Evolutionary conservation across 2,113 vertebrate genomes (phyloP), one percentile per base, ranked within the genome.

Genomic region (Scophthalmus maximus): DNA sequence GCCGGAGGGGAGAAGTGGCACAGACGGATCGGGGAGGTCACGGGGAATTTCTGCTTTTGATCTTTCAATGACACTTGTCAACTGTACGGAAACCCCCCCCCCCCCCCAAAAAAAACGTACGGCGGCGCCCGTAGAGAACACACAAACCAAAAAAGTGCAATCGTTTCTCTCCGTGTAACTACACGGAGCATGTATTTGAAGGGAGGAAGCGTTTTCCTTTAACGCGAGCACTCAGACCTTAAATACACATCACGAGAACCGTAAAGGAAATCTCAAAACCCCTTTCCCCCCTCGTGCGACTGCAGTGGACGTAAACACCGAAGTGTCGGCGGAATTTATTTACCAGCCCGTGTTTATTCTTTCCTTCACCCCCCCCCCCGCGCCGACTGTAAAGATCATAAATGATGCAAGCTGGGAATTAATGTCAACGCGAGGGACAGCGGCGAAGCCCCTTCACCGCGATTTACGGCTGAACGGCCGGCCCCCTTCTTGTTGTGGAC

Each of bases 401-500:
- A 88, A 76, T 77, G 40, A 77, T 51, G 51, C 65, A 60, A 61
- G 66, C 32, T 12, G 67, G 67, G 79, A 81, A 90, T 89, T 87
- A 87, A 87, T 60, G 78, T 87, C 76, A 85, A 49, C 44, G 49
- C 71, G 79, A 87, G 49, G 80, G 79, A 78, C 73, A 22, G 71
- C 5, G 36, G 61, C 64, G 12, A n/a, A 66, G 83, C 69, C 93
- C 46, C 95, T 96, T 95, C 93, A 95, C 92, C 93, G 91, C 94
- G 95, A 97, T 96, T 96, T 96, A 97, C 97, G 95, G 95, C 75
- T 87, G 91, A 93, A 49, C 90, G 90, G 92, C 91, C 93, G 93
- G 92, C 93, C 51, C 84, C 59, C 83, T 91, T 68, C 38, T 47
- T 17, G 44, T 69, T 90, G 93, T 90, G 94, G 94, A 93, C 79